phyloP scores from a whole-genome alignment of 2,888 invertebrate genomes.

The Phoenoteleia sp. region DNA sequence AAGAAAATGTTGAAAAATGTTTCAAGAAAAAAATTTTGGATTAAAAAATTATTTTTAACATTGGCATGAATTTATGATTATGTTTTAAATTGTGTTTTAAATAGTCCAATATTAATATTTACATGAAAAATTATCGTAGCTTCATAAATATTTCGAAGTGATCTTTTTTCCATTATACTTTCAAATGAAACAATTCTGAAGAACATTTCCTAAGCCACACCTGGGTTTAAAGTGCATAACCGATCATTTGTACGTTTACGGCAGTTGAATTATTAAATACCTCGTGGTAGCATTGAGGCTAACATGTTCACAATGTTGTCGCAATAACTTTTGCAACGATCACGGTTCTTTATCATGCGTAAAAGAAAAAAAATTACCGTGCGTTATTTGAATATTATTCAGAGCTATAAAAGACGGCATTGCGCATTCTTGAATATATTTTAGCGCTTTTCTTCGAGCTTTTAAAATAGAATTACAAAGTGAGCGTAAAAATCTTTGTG shows the following conservation, averaged over 20 bases:
- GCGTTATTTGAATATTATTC: constrained; percentile 33
- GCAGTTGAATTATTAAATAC: constrained; percentile 39
- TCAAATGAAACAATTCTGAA: constrained; percentile 22
- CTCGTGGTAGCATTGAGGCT: background rate
- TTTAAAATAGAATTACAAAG: constrained; percentile 27
- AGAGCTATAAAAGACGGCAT: constrained; percentile 3
- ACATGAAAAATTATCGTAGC: too few species aligned
- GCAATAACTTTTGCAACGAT: constrained; percentile 18
- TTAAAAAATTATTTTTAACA: too few species aligned
- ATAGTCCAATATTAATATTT: too few species aligned
- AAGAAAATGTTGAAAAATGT: too few species aligned
- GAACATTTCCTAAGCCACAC: constrained; percentile 2
- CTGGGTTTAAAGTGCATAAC: background rate
- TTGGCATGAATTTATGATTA: too few species aligned
- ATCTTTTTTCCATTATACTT: constrained; percentile 23
- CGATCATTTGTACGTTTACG: constrained; percentile 31
- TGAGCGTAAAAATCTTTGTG: background rate
- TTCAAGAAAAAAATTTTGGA: too few species aligned
- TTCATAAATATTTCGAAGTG: too few species aligned
- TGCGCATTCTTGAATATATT: constrained; percentile 7
- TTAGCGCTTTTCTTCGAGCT: constrained; percentile 20
- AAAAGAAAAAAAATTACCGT: constrained; percentile 11
- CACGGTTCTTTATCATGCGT: constrained; percentile 22
- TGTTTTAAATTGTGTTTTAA: too few species aligned
- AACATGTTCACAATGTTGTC: background rate